Evolutionary conservation across 2,888 invertebrate species (phyloP).

Genomic region (Polymixis flavicincta): DNA sequence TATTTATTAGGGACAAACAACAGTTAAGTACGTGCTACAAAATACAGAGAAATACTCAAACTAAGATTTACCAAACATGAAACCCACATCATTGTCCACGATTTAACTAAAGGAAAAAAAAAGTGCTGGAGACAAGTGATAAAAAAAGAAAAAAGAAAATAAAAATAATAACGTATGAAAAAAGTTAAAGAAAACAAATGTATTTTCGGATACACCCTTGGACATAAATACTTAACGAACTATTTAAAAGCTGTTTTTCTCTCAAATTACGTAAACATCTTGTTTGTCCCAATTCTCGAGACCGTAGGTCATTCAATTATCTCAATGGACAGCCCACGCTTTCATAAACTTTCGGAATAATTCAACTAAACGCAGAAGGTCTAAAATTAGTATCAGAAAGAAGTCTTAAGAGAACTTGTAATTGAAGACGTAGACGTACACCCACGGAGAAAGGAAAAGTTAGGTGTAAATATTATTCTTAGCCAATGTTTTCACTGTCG

Average conservation of each 20-base stretch:
- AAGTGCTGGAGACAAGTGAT: too few relatives aligned
- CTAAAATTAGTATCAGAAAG: constrained; percentile 26
- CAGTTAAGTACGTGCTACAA: too few relatives aligned
- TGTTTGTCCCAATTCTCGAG: constrained; percentile 19
- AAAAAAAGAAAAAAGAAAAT: too few relatives aligned
- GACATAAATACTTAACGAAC: not conserved
- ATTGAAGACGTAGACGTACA: constrained; percentile 26
- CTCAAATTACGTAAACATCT: constrained; percentile 1
- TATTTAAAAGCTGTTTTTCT: constrained; percentile 1
- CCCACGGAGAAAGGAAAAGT: constrained; percentile 25
- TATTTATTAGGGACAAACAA: too few relatives aligned
- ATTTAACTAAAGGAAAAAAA: too few relatives aligned
- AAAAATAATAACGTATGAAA: too few relatives aligned
- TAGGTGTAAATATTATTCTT: constrained; percentile 25
- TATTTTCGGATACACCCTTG: not conserved
- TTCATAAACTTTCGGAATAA: constrained; percentile 31
- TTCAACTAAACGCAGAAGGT: constrained; percentile 10
- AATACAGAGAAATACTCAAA: too few relatives aligned
- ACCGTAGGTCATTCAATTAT: constrained; percentile 11
- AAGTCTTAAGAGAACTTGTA: constrained; percentile 8
- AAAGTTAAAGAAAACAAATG: not conserved
- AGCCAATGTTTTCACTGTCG: not conserved
- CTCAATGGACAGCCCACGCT: constrained; percentile 17
- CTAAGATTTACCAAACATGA: too few relatives aligned
- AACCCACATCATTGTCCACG: too few relatives aligned